Conservation (phyloP, 1,140 invertebrate species). For the Saccostrea cuccullata region DNA sequence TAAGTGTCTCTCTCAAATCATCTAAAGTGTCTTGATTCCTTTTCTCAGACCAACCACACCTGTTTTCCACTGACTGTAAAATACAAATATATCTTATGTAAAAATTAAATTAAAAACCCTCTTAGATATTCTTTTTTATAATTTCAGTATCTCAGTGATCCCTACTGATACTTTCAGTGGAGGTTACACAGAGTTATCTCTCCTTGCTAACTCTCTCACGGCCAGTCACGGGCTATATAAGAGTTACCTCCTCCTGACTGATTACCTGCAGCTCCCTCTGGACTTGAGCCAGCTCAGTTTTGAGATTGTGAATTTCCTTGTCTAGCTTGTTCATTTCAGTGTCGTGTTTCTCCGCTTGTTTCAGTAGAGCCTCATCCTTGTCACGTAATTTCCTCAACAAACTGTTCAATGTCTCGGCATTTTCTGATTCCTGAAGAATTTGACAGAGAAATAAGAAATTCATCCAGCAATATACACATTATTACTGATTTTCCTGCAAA, state of each 20-base stretch:
- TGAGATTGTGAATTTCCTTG: slow-evolving; percentile 60
- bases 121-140: slow-evolving; percentile 36
- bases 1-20: slow-evolving; percentile 58
- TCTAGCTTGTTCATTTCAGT: slow-evolving; percentile 60
- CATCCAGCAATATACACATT: not conserved
- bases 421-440: slow-evolving; percentile 14
- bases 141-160: not conserved
- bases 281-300: slow-evolving; percentile 57
- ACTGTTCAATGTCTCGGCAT: slow-evolving; percentile 57
- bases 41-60: slow-evolving; percentile 50
- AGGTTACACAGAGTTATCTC: not conserved
- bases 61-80: slow-evolving; percentile 55
- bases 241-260: not conserved
- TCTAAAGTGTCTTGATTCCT: slow-evolving; percentile 59
- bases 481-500: not conserved
- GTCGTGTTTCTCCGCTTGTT: slow-evolving; percentile 54
- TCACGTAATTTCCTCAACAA: slow-evolving; percentile 56
- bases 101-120: too few species aligned
- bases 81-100: too few species aligned
- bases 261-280: slow-evolving; percentile 48
- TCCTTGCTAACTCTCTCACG: not conserved
- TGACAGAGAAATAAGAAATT: not conserved
- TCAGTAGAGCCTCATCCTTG: slow-evolving; percentile 63
- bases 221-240: too few species aligned
- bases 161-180: not conserved